Conservation (phyloP, 2,888 invertebrate species). For the Malacosoma neustria region DNA sequence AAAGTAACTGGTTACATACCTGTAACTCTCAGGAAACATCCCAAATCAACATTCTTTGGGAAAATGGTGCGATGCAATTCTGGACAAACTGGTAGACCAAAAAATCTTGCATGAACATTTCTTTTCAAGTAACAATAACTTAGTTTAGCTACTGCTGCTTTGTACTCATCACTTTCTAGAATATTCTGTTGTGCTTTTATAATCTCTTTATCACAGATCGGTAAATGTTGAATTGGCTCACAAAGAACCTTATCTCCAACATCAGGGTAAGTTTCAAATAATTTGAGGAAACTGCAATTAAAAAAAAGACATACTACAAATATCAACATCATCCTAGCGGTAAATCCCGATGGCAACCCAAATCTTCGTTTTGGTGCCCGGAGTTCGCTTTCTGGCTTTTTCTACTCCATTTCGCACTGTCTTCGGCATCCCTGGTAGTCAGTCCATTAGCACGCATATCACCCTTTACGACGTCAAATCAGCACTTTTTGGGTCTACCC, state of each 20-base stretch:
- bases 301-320: constrained; percentile 2
- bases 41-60: constrained; percentile 82
- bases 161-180: constrained; percentile 49
- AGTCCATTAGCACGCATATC: too few species aligned
- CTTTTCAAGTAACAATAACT: constrained; percentile 66
- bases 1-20: too few species aligned
- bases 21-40: constrained; percentile 82
- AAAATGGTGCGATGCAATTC: constrained; percentile 79
- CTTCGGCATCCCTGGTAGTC: too few species aligned
- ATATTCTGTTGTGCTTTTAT: constrained; percentile 76
- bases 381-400: too few species aligned
- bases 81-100: constrained; percentile 80
- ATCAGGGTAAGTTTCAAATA: constrained; percentile 80
- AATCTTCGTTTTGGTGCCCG: too few species aligned
- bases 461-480: too few species aligned
- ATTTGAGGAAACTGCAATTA: constrained; percentile 77
- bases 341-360: too few species aligned
- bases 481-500: too few species aligned
- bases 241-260: constrained; percentile 80
- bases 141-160: constrained; percentile 32
- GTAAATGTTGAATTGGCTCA: constrained; percentile 76
- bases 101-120: constrained; percentile 80
- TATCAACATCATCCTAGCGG: too few species aligned
- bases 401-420: too few species aligned
- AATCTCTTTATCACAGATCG: constrained; percentile 77